Base-by-base conservation (phyloP, 2,797 vertebrate genomes). In the Dromococcyx pavoninus region DNA sequence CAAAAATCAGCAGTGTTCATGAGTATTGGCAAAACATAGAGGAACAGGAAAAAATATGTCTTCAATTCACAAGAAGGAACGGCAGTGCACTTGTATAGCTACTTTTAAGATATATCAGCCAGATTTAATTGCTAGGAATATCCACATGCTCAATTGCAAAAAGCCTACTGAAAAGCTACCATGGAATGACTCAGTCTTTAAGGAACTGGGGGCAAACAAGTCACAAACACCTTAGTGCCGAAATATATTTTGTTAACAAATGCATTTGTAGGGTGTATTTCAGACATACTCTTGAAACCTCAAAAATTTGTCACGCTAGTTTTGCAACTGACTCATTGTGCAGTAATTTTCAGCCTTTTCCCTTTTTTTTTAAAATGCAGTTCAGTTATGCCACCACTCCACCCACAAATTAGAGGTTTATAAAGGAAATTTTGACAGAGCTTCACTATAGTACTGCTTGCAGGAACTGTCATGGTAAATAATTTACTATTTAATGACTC, bases 381-480 rank as follows among this genome's bases (percentile, higher is more conserved):
- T 80, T 86, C 60, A 53, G n/a, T 81, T 78, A 41, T 70, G 35
- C 4, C 35, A 95, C 86, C 85, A 81, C 24, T 13, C 48, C 35
- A n/a, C 51, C 75, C 58, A 76, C 43, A 93, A 79, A 94, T 78
- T 66, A 81, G 13, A 33, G 58, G 41, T 79, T 93, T 88, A 56
- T 50, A 62, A 79, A 84, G 91, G 82, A 93, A 96, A 93, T 79
- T 89, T 62, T 95, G 78, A 89, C 79, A 44, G 30, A 18, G 17
- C 12, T 86, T 93, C 44, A 32, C 10, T 33, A 35, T 41, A 60
- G 46, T 64, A 43, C 10, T 61, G 46, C 33, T 93, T 79, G 51
- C 54, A 93, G 82, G 46, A 87, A 75, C 51, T 86, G 53, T 70
- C 76, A 92, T 35, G 60, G 89, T 79, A 93, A 91, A 84, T 75